phyloP scores from a whole-genome alignment of 2,797 vertebrate genomes.

The Hozukius guyotensis region DNA sequence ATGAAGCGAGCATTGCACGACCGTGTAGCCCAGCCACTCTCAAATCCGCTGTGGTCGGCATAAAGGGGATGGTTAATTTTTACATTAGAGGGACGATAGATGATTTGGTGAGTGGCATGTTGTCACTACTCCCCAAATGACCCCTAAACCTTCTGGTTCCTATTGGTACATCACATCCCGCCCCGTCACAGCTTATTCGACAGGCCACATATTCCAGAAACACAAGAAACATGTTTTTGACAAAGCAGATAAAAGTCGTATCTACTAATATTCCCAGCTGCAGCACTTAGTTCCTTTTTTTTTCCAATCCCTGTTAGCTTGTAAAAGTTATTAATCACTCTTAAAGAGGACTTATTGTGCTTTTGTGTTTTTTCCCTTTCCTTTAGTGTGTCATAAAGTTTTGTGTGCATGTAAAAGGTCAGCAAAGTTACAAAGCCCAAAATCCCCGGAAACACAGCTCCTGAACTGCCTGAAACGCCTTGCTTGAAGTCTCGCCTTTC shows the following conservation, averaged over 20 bases:
- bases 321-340: constrained; percentile 23
- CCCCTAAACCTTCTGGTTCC: constrained; percentile 61
- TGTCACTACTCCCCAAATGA: constrained; percentile 69
- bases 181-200: constrained; percentile 20
- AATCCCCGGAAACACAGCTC: too few relatives aligned
- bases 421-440: too few relatives aligned
- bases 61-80: constrained; percentile 75
- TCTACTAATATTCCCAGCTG: constrained; percentile 18
- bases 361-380: too few relatives aligned
- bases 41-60: constrained; percentile 76
- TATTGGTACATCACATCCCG: constrained; percentile 41
- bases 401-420: too few relatives aligned
- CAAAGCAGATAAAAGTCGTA: constrained; percentile 9
- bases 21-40: constrained; percentile 71
- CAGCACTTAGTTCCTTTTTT: neutral
- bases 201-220: constrained; percentile 32
- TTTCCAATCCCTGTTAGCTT: constrained; percentile 16
- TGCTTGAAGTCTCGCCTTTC: too few relatives aligned
- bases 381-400: too few relatives aligned
- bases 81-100: constrained; percentile 72
- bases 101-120: constrained; percentile 76
- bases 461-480: too few relatives aligned
- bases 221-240: constrained; percentile 18
- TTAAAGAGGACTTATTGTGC: neutral
- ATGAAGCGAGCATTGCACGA: constrained; percentile 71